Evolutionary conservation across 2,888 invertebrate species (phyloP).

Genomic region (Venusia cambrica): DNA sequence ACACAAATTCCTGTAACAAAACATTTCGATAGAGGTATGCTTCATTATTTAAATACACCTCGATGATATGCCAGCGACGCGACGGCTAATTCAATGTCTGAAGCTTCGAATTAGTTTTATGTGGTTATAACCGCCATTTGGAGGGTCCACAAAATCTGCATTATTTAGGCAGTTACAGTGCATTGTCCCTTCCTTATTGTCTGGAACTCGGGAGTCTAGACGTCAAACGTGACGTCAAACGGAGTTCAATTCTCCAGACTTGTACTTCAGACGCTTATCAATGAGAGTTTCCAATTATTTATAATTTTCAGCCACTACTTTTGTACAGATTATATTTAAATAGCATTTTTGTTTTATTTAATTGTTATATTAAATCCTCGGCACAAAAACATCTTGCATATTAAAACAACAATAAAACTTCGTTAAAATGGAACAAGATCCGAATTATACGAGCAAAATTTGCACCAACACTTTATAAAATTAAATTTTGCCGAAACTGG

Average conservation of each 20-base stretch:
- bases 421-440: slow-evolving; percentile 1
- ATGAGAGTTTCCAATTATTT: slow-evolving; percentile 20
- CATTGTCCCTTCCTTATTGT: slow-evolving; percentile 54
- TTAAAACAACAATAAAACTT: slow-evolving; percentile 3
- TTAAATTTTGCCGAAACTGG: slow-evolving; percentile 14
- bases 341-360: no score
- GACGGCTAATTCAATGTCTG: no score
- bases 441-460: slow-evolving; percentile 4
- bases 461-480: slow-evolving; percentile 11
- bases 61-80: no score
- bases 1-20: background rate
- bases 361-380: no score
- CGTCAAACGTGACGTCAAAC: slow-evolving; percentile 51
- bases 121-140: no score
- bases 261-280: slow-evolving; percentile 30
- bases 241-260: slow-evolving; percentile 38
- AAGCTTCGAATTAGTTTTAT: no score
- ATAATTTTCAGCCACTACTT: slow-evolving; percentile 13
- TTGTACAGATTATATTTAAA: no score
- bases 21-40: background rate
- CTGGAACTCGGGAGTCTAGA: slow-evolving; percentile 64
- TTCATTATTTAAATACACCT: no score
- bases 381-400: slow-evolving; percentile 2
- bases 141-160: background rate
- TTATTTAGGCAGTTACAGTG: slow-evolving; percentile 29